Base-by-base conservation (phyloP, 2,888 invertebrate genomes). In the Orthosia cruda region DNA sequence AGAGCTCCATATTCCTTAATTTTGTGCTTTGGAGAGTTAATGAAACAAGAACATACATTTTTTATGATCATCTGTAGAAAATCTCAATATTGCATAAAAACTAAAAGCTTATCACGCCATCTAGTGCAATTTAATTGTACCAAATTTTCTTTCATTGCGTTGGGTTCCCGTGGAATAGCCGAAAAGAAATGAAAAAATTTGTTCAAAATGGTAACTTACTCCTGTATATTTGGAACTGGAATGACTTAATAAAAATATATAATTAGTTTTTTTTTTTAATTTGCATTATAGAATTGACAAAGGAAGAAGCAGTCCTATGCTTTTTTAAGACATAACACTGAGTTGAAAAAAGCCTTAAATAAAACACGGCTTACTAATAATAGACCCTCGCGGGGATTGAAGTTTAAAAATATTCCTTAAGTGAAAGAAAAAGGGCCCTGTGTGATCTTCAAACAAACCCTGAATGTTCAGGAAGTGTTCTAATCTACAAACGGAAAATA, bases 401-500 rank as follows among this genome's bases (percentile, higher is more conserved):
- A 49, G 26, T 50, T 57, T n/a, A 7, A 47, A 52, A 52, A 40
- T 49, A 52, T 61, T 2, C 15, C 16, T 7, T 5, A 26, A 63
- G 16, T 57, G 11, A 50, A 57, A 62, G 2, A 26, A 45, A 73
- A 32, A 16, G 3, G 3, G 23, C 3, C 5, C 16, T 49, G 12
- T 13, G 47, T 47, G 26, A 52, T 52, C 15, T 50, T 54, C 52
- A 40, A 76, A 77, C 62, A 67, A 63, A 63, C 16, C 11, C 52
- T 59, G 3, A 59, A 64, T 63, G 20, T 52, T 63, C 49, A 69
- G 5, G 15, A 61, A 73, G 57, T 62, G 54, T 74, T 64, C 9
- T 67, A 68, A 80, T 80, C 62, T 47, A 59, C 58, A 66, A 80
- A 66, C 68, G 20, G 26, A 49, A 66, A 74, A 64, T 74, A 61